Base-by-base conservation (phyloP, 1,140 invertebrate species). In the Tetramorium alpestre region DNA sequence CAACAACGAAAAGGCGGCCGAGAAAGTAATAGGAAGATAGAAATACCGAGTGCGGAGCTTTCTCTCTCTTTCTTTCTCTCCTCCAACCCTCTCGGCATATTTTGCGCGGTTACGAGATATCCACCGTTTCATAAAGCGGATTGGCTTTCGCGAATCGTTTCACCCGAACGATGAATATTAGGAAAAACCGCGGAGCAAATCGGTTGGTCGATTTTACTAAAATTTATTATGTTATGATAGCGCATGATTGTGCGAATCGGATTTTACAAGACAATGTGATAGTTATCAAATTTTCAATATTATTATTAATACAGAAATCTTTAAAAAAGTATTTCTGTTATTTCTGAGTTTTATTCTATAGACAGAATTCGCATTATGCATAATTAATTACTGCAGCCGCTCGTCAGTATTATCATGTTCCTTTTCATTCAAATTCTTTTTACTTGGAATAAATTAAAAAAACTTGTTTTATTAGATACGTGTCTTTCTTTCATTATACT, bases 1-100 rank as follows among this genome's bases (percentile, higher is more conserved):
- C 69, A 75, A 75, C 69, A 73, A 70, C 54, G 80, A 73, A 82
- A 56, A 82, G 80, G 69, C 69, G 80, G 67, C 54, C 41, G 69
- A 75, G 80, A 60, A 84, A 73, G 69, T 75, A 84, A 84, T 84
- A 81, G 80, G 41, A 84, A 84, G 54, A 84, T 84, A 84, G 69
- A 84, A 84, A 84, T 84, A 75, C 80, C 80, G 41, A 75, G 47
- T 64, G 64, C 33, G 38, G 16, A 2, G 25, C 51, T 54, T 54
- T n/a, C 4, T 10, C 38, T 47, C 44, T 58, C 22, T 13, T 16
- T 18, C 18, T 47, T 1, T 3, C 47, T 28, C 28, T 44, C n/a
- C 13, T 16, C 18, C 18, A 33, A 33, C 38, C 6, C 38, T n/a
- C 10, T 10, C 69, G 54, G 69, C 80, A 75, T 84, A 84, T 84